Conservation (phyloP, 2,113 vertebrate species). For the Micronycteris hirsuta region DNA sequence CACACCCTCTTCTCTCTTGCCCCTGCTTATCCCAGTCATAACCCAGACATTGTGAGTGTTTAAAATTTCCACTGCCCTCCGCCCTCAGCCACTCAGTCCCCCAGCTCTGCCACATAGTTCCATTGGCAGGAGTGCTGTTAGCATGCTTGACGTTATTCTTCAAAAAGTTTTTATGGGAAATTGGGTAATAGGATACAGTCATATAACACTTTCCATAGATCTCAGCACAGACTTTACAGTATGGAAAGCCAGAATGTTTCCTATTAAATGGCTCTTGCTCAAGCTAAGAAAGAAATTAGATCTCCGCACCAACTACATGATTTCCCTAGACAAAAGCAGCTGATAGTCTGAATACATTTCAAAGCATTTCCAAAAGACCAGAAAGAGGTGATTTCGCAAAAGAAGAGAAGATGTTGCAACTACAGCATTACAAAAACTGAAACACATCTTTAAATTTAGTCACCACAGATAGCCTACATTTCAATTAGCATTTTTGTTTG, state of each 20-base stretch:
- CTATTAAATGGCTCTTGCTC: constrained; percentile 26
- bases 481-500: neutral
- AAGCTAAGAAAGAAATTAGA: constrained; percentile 41
- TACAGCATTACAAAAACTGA: neutral
- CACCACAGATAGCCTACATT: neutral
- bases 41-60: neutral
- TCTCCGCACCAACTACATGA: neutral
- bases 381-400: constrained; percentile 33
- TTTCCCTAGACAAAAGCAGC: constrained; percentile 55
- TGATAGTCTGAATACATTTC: constrained; percentile 42
- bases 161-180: constrained; percentile 27
- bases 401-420: constrained; percentile 45
- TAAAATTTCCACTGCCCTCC: neutral
- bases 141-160: neutral
- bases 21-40: neutral
- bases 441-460: neutral
- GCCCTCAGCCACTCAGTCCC: neutral
- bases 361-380: constrained; percentile 41
- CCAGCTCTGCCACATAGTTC: neutral
- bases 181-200: constrained; percentile 28
- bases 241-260: neutral
- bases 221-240: neutral
- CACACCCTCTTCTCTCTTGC: neutral
- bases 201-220: neutral
- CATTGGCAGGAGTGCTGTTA: neutral